phyloP scores from a whole-genome alignment of 2,888 invertebrate species.

The Spodoptera exigua region DNA sequence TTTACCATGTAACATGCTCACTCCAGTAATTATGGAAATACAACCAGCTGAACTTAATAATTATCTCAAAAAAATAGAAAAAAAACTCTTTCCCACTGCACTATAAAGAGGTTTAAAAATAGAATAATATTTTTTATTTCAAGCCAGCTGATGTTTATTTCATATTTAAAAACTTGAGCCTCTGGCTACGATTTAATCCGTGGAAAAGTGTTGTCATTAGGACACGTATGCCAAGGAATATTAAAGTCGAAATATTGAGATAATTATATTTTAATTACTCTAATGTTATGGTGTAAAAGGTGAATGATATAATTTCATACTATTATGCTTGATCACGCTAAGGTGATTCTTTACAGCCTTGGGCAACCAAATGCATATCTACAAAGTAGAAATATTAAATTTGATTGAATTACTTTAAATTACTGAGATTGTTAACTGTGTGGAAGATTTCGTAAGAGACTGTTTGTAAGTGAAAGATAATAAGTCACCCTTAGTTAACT shows the following conservation, averaged over 20 bases:
- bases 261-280: too few relatives aligned
- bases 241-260: too few relatives aligned
- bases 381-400: conserved; percentile 6
- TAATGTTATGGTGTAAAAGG: too few relatives aligned
- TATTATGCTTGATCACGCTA: conserved; percentile 1
- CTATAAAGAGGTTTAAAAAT: too few relatives aligned
- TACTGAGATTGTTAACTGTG: conserved; percentile 2
- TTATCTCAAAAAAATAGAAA: neutral
- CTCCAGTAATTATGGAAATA: conserved; percentile 14
- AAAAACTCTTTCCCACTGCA: too few relatives aligned
- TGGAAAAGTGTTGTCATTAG: too few relatives aligned
- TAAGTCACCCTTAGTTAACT: conserved; percentile 9
- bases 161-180: too few relatives aligned
- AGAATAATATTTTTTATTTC: too few relatives aligned
- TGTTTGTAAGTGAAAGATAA: conserved; percentile 5
- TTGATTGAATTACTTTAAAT: conserved; percentile 19
- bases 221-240: too few relatives aligned
- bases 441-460: conserved; percentile 13
- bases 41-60: conserved; percentile 3
- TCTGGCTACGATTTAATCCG: too few relatives aligned
- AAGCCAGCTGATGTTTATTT: too few relatives aligned
- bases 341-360: conserved; percentile 15
- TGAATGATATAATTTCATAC: too few relatives aligned
- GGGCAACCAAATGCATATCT: conserved; percentile 12
- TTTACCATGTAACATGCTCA: neutral